Base-by-base conservation (phyloP, 2,797 vertebrate species). In the Heliangelus exortis region DNA sequence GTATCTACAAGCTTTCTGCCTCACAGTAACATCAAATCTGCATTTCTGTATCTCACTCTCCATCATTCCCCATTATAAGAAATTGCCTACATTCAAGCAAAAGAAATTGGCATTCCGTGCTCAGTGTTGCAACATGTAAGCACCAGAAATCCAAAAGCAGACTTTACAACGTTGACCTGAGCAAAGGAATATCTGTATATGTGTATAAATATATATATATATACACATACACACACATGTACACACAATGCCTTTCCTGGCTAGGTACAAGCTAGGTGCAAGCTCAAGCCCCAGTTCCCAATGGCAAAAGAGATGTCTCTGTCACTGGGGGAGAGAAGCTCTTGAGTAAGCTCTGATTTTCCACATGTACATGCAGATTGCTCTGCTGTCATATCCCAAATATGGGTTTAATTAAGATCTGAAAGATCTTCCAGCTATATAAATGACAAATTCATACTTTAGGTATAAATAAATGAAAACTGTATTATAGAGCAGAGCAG, bases 211-310 rank as follows among this genome's bases (percentile, higher is more conserved):
- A 13, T 39, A 12, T 39, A 13, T 39, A 39, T 33, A 33, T 33
- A 33, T 33, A 33, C 33, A 33, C 39, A 41, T 14, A 47, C 45
- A 41, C 39, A 41, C 12, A 47, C 45, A 47, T 18, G 11, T 20
- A 47, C 47, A 22, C 47, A 47, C 47, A 26, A 2, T 31, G 7
- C 28, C 53, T 77, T 25, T 71, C 12, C 28, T 1, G 66, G 51
- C 2, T 68, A 41, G 28, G 41, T 16, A n/a, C 0, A 0, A 90
- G 54, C 53, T 77, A 54, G 0, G 0, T 33, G 31, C 23, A 84
- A 66, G 9, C 47, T 77, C 69, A 63, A 55, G 31, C 25, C 19
- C 28, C 66, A 20, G 10, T 41, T 83, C 36, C 33, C 28, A 48
- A 74, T 83, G 22, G 25, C 57, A 43, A 62, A 48, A 79, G 34